phyloP scores from a whole-genome alignment of 2,888 invertebrate species.

The Deilephila elpenor region DNA sequence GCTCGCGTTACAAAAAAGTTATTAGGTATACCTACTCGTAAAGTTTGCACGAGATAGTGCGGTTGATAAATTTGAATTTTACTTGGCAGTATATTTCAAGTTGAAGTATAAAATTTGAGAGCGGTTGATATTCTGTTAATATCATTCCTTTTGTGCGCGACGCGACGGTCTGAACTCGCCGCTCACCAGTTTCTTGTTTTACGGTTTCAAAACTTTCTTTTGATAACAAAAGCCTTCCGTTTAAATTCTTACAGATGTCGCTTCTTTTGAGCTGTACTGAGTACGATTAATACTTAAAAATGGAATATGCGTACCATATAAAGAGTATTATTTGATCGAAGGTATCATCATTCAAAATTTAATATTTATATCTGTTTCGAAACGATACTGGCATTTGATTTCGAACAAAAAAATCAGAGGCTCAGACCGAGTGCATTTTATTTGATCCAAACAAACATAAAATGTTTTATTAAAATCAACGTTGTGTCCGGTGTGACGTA shows the following conservation, averaged over 20 bases:
- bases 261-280: neutral
- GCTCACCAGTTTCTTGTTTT: neutral
- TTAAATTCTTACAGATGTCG: neutral
- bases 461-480: neutral
- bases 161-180: neutral
- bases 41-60: neutral
- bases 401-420: neutral
- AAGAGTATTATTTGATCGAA: too few species aligned
- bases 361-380: neutral
- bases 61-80: constrained; percentile 12
- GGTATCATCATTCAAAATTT: too few species aligned
- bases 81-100: neutral
- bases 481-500: neutral
- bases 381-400: neutral
- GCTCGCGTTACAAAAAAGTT: neutral
- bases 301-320: too few species aligned
- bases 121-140: constrained; percentile 11
- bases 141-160: neutral
- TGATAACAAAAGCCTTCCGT: neutral
- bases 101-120: constrained; percentile 9
- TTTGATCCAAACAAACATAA: neutral
- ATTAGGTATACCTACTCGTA: neutral
- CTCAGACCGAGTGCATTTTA: neutral
- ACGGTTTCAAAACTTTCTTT: constrained; percentile 9
- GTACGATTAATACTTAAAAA: neutral